Evolutionary conservation across 2,888 invertebrate genomes (phyloP), one percentile per base, ranked within the genome.

Genomic region (Pterostichus niger): DNA sequence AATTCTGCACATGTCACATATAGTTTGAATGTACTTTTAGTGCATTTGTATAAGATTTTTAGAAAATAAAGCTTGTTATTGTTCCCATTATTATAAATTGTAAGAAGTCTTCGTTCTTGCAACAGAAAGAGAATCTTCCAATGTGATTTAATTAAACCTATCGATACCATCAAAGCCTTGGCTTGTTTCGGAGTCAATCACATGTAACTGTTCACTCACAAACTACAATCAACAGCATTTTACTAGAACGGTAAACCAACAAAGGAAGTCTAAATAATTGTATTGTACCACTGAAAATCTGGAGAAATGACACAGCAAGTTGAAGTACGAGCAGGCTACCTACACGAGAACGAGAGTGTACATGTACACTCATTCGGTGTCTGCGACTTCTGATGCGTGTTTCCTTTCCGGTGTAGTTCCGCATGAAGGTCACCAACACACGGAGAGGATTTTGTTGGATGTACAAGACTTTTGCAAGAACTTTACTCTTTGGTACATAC

Each of bases 301-400:
- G 31, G 40, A 59, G 6, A 59, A 59, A 59, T 59, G 56, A 56
- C 56, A 56, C 56, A 56, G 56, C 56, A 56, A 56, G 5, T n/a
- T 9, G 15, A 56, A 11, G 52, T 52, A 13, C n/a, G 52, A 52
- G 5, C 11, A 52, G n/a, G 13, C n/a, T 52, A 13, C 6, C 13
- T 52, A 52, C 52, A 52, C 2, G 40, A 52, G 52, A 52, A 52
- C n/a, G 52, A 24, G 24, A 24, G 59, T 59, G 59, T 59, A 7
- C 15, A 24, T 59, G 59, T 59, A 31, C 52, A 52, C 52, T 40
- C 52, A 52, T 77, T 77, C 40, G 64, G 46, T 79, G 79, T 79
- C 79, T 61, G 61, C 52, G 64, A 17, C n/a, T 79, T 40, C 31
- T 79, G 79, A 79, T 61, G 79, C 79, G 64, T 79, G 49, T 79